Evolutionary conservation across 2,888 invertebrate genomes (phyloP).

Genomic region (Ophion slaviceki): DNA sequence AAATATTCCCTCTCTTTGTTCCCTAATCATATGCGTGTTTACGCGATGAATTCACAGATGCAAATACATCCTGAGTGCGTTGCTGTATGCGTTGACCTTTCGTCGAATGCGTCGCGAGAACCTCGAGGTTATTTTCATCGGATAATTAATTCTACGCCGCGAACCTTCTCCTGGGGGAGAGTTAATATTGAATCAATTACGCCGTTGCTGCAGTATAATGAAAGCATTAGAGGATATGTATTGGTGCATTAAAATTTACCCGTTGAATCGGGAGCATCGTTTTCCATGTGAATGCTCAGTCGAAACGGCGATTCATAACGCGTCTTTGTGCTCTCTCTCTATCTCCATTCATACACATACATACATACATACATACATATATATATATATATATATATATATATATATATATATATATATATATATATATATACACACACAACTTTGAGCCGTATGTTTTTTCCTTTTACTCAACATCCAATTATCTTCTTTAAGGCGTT

Average conservation of each 20-base stretch:
- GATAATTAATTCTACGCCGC: constrained; percentile 62
- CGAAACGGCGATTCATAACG: constrained; percentile 35
- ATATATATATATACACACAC: neutral
- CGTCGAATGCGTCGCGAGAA: constrained; percentile 59
- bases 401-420: neutral
- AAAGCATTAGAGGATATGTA: constrained; percentile 61
- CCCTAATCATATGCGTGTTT: neutral
- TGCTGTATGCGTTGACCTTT: constrained; percentile 63
- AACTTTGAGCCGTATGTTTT: too few relatives aligned
- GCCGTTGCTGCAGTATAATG: constrained; percentile 60
- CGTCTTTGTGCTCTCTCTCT: neutral
- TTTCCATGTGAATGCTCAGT: constrained; percentile 52
- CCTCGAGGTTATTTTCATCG: constrained; percentile 60
- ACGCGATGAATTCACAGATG: constrained; percentile 52
- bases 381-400: neutral
- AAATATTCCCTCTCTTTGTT: constrained; percentile 15
- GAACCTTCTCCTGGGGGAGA: constrained; percentile 43
- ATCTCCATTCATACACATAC: too few relatives aligned
- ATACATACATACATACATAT: neutral
- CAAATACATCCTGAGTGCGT: constrained; percentile 35
- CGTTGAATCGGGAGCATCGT: constrained; percentile 52
- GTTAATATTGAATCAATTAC: constrained; percentile 67
- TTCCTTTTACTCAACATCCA: too few relatives aligned
- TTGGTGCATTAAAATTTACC: constrained; percentile 64
- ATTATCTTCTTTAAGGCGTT: too few relatives aligned